Base-by-base conservation (phyloP, 2,113 vertebrate genomes). In the Saimiri boliviensis region DNA sequence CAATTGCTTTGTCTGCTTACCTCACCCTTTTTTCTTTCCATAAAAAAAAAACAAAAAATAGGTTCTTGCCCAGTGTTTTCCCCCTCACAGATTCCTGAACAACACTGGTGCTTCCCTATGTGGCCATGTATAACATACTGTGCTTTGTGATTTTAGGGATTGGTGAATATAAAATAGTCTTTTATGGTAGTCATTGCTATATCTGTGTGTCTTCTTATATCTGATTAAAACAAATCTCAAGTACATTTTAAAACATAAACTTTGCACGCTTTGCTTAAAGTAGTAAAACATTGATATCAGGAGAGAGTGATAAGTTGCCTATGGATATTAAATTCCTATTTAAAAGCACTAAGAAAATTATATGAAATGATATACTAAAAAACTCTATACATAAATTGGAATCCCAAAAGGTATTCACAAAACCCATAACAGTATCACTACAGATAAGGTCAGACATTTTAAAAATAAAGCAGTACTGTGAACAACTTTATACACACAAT, bases 291-390 rank as follows among this genome's bases (percentile, higher is more conserved):
- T 37, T 32, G 40, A 37, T 80, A 42, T 42, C 42, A 47, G 10
- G 79, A 60, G 60, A 56, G 8, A 87, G 49, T 40, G 40, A 17
- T 79, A 70, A n/a, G 16, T 80, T 93, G 32, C 14, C 17, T 86
- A 35, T 77, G n/a, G 35, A 42, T 86, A 86, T 45, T 79, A 37
- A 93, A 86, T 77, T 86, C 42, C 52, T 56, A 68, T 27, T 63
- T 86, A 80, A 87, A 87, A 93, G 30, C 30, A n/a, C 83, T 79
- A 86, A 87, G 60, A 93, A 86, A 45, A 68, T 85, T 35, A 11
- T 56, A n/a, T 93, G 60, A 86, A 76, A 8, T 40, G 42, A 68
- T 68, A 32, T 45, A 76, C 35, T 66, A 27, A 86, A 86, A 93
- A 79, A 30, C 30, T 45, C 17, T 58, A 32, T 87, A 79, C 56